phyloP scores from a whole-genome alignment of 2,113 vertebrate genomes.

The Nannobrachium achirus region DNA sequence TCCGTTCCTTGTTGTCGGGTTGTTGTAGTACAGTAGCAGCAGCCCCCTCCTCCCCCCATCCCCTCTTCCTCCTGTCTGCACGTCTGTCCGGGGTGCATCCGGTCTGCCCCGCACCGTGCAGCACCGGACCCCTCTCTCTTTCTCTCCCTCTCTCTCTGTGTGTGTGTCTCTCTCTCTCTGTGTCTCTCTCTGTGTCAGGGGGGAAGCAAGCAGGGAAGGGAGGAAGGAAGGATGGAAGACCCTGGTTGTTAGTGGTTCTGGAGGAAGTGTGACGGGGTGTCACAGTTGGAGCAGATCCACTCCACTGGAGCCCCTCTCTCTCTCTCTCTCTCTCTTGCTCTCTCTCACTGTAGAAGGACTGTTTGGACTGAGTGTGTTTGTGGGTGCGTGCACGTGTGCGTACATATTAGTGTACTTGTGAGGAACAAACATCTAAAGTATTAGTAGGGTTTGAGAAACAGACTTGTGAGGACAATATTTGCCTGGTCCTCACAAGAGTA shows the following conservation, averaged over 20 bases:
- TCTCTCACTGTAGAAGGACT: conserved; percentile 67
- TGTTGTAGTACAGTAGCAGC: conserved; percentile 18
- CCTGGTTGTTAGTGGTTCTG: conserved; percentile 59
- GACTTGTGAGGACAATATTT: neutral
- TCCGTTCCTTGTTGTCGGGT: no score
- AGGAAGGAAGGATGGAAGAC: conserved; percentile 69
- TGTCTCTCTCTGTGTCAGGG: conserved; percentile 61
- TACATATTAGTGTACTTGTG: neutral
- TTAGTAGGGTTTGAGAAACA: no score
- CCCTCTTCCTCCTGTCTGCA: no score
- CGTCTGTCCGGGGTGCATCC: no score
- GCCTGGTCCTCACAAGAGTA: no score
- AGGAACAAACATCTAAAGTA: neutral
- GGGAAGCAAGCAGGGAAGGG: no score
- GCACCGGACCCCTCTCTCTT: no score
- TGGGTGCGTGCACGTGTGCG: conserved; percentile 5
- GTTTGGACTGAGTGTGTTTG: conserved; percentile 57
- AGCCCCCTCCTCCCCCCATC: neutral
- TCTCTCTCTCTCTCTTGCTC: conserved; percentile 19
- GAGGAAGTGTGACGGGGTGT: conserved; percentile 75
- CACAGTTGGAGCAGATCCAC: conserved; percentile 75
- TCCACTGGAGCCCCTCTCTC: conserved; percentile 63
- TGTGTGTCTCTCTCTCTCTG: conserved; percentile 16
- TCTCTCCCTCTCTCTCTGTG: conserved; percentile 48
- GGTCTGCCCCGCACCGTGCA: no score